phyloP scores from a whole-genome alignment of 2,888 invertebrate genomes.

The Conchocele bisecta region DNA sequence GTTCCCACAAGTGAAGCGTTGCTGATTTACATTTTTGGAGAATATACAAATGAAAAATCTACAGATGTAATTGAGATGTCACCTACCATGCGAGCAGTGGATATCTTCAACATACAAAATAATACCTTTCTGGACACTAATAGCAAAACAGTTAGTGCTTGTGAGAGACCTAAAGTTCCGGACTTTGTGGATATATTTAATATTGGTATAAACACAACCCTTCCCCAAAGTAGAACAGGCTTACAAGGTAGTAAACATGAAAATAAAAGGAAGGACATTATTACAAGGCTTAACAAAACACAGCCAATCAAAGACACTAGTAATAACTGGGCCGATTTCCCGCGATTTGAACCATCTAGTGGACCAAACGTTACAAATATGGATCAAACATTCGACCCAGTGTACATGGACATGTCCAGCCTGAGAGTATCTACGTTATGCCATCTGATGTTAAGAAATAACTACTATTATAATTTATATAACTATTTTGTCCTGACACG shows the following conservation, averaged over 20 bases:
- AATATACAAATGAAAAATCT: background rate
- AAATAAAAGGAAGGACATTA: no score
- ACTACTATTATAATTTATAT: no score
- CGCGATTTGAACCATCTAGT: no score
- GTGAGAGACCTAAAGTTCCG: no score
- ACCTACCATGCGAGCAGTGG: background rate
- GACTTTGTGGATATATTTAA: conserved; percentile 35
- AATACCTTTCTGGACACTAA: conserved; percentile 25
- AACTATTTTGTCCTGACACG: no score
- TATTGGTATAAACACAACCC: conserved; percentile 11
- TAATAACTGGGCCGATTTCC: no score
- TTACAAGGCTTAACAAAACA: no score
- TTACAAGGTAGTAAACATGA: no score
- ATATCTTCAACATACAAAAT: conserved; percentile 1
- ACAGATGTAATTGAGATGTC: background rate
- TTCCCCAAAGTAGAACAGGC: conserved; percentile 12
- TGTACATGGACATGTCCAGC: conserved; percentile 49
- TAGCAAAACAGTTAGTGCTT: no score
- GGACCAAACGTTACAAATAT: no score
- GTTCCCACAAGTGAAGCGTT: no score
- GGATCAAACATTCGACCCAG: background rate
- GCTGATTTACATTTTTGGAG: conserved; percentile 39
- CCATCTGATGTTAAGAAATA: conserved; percentile 38
- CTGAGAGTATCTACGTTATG: conserved; percentile 53
- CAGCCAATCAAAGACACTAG: no score